Base-by-base conservation (phyloP, 2,797 vertebrate species). In the Acanthurus tractus region DNA sequence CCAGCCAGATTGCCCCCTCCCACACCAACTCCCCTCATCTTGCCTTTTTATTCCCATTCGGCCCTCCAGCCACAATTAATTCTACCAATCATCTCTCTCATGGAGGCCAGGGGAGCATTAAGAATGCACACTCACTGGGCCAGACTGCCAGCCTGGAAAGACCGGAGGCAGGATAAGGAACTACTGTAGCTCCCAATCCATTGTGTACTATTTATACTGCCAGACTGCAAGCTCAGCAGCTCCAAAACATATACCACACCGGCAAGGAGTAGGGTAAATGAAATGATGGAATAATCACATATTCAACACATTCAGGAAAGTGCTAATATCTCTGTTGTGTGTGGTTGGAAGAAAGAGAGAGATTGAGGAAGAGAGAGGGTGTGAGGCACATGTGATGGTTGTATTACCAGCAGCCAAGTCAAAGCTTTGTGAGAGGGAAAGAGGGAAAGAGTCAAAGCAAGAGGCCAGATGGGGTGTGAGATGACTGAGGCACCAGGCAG, bases 1-100 rank as follows among this genome's bases (percentile, higher is more conserved):
- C 75, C 82, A 82, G 75, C 75, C 83, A 79, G 63, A 86, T 57
- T 54, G 9, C 20, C 44, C 49, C 20, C 13, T 64, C 64, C 63
- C 3, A 44, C 72, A 13, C n/a, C 57, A 22, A 29, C 2, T 53
- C 54, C 63, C 73, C 53, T 79, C 75, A 63, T 70, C 82, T 53
- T 65, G 17, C 74, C 54, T 81, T 74, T 74, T 79, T 87, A 88
- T 85, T 88, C 85, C 85, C 82, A 81, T 92, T 92, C 73, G 70
- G 73, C 93, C 93, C 93, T 94, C 83, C 76, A 89, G 94, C 92
- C 93, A 95, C 93, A 94, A 95, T 95, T 95, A 95, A 94, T 92
- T 92, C 92, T 81, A 89, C 91, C 93, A 92, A 94, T 94, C 93
- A 89, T 85, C 65, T 84, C 82, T 64, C 91, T 91, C 84, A 89